phyloP scores from a whole-genome alignment of 2,888 invertebrate genomes.

The Acheta domesticus region DNA sequence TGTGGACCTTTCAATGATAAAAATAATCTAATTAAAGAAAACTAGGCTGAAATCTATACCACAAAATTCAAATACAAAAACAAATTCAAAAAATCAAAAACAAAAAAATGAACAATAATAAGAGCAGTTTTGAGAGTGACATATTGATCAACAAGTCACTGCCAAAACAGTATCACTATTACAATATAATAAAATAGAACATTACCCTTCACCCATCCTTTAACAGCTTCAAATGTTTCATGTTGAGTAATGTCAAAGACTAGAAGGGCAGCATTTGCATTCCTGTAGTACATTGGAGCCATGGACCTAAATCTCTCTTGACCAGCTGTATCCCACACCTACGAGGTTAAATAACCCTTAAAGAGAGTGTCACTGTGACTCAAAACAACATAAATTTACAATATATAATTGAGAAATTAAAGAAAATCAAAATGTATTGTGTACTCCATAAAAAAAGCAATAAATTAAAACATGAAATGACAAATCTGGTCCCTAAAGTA shows the following conservation, averaged over 20 bases:
- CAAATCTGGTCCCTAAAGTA: no score
- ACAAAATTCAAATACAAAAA: no score
- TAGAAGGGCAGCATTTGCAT: conserved; percentile 83
- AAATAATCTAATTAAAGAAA: no score
- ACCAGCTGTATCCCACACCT: conserved; percentile 89
- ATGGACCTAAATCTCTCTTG: conserved; percentile 86
- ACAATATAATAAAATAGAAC: background rate
- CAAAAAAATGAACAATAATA: no score
- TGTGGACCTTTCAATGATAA: no score
- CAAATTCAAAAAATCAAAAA: no score
- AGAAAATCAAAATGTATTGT: background rate
- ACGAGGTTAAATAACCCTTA: conserved; percentile 41
- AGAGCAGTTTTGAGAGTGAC: no score
- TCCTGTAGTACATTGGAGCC: conserved; percentile 93
- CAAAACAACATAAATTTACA: background rate
- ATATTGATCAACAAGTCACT: no score
- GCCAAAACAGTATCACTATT: no score
- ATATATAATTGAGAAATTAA: background rate
- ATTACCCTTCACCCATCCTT: conserved; percentile 76
- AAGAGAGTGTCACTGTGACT: conserved; percentile 32
- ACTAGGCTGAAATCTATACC: no score
- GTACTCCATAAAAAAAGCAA: background rate
- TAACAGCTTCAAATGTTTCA: conserved; percentile 71
- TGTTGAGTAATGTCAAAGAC: conserved; percentile 81
- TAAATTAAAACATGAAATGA: no score